Percentiles rank a stretch among this genome's conserved stretches.
phyloP scores from a whole-genome alignment of 1,140 invertebrate species.

The Monomorium pharaonis region DNA sequence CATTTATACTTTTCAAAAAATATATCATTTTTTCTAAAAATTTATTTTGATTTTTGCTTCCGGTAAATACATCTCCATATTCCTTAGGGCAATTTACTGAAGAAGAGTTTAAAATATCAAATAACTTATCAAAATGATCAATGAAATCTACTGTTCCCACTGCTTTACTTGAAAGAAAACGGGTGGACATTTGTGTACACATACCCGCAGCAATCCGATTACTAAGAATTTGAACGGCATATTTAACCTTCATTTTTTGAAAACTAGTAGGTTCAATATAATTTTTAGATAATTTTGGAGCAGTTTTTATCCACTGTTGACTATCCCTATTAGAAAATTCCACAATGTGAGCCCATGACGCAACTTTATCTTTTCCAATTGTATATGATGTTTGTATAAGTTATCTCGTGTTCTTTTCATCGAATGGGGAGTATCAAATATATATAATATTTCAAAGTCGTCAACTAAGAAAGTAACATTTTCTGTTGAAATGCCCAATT shows the following conservation, averaged over 20 bases:
- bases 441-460: no score
- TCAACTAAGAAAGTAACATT: no score
- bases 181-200: neutral
- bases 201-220: neutral
- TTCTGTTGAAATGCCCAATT: no score
- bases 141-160: constrained; percentile 4
- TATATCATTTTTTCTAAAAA: neutral
- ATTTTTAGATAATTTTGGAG: no score
- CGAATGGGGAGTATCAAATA: no score
- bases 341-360: neutral
- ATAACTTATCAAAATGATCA: constrained; percentile 13
- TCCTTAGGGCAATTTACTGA: neutral
- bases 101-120: constrained; percentile 19
- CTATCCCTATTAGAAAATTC: no score
- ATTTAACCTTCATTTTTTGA: constrained; percentile 6
- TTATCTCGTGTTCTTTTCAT: no score
- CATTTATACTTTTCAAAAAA: neutral
- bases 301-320: no score
- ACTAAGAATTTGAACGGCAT: constrained; percentile 6
- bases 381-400: no score
- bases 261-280: no score
- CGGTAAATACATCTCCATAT: neutral
- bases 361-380: neutral
- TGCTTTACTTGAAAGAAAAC: neutral
- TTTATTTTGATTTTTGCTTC: neutral